Evolutionary conservation across 2,113 vertebrate species (phyloP), one percentile per base, ranked within the genome.

Genomic region (Silurus asotus): DNA sequence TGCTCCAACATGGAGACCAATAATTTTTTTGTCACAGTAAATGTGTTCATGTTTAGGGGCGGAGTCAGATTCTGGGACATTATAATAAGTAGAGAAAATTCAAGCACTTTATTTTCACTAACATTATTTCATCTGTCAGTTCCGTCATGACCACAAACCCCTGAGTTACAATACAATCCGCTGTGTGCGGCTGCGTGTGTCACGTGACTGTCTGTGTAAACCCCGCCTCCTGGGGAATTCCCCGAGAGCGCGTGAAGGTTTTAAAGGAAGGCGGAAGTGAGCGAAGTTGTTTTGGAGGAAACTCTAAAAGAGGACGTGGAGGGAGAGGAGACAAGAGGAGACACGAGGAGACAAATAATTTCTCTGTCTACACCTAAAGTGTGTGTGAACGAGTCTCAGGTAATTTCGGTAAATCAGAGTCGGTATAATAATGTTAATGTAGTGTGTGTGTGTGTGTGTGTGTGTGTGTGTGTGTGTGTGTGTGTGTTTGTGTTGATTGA

Each of bases 221-320:
- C 86, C 86, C 86, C 88, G 72, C 88, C 87, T 81, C 53, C 13
- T 62, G 84, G 87, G 89, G 78, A 88, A 84, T 89, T 70, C 89
- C 88, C 78, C 20, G 67, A 72, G 53, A 78, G 53, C 88, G 74
- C 86, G 88, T 87, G 85, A 67, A 69, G 51, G 0, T 45, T 84
- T 75, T 37, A 37, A 10, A 59, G 20, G n/a, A 11, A 75, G 4
- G n/a, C 78, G 78, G 53, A 56, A 65, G 81, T 37, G 23, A 79
- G 17, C 37, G 48, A 1, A 1, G n/a, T 56, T 86, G 85, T 88
- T 80, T 62, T 67, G 81, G 64, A 19, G 11, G 4, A 5, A 5
- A 5, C 8, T 37, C 37, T 37, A 2, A 37, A 2, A 37, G 37
- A 37, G 3, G 37, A 37, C 37, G 37, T 37, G 37, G 23, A 1